phyloP scores from a whole-genome alignment of 2,888 invertebrate species.

The Quadroppia sp. region DNA sequence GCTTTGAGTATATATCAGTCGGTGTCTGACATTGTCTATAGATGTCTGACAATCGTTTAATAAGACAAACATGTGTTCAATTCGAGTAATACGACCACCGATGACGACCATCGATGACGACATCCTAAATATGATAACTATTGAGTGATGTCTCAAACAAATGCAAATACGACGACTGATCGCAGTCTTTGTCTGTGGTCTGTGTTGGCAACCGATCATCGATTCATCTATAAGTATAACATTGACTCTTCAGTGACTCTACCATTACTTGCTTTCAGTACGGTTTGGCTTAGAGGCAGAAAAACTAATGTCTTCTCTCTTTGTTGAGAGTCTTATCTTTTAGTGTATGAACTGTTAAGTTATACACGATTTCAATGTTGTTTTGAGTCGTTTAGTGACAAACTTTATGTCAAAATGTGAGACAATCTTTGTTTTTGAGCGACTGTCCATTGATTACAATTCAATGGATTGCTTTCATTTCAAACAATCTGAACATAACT shows the following conservation, averaged over 20 bases:
- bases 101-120: neutral
- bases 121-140: no score
- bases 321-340: slow-evolving; percentile 1
- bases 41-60: slow-evolving; percentile 21
- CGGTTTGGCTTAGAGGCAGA: neutral
- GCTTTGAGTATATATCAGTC: neutral
- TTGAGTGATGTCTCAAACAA: neutral
- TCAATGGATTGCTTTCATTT: neutral
- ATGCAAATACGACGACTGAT: neutral
- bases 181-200: slow-evolving; percentile 23
- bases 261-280: neutral
- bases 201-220: slow-evolving; percentile 22
- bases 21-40: no score
- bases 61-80: slow-evolving; percentile 17
- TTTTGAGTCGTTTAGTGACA: neutral
- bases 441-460: neutral
- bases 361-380: slow-evolving; percentile 14
- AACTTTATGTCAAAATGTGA: neutral
- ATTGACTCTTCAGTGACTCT: neutral
- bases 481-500: neutral
- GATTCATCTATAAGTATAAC: neutral
- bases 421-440: slow-evolving; percentile 6
- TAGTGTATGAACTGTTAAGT: slow-evolving; percentile 16
- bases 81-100: neutral
- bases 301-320: slow-evolving; percentile 15